Percentiles rank a stretch among this genome's conserved stretches.
Conservation (phyloP, 2,797 vertebrate species). For the Leuciscus waleckii region DNA sequence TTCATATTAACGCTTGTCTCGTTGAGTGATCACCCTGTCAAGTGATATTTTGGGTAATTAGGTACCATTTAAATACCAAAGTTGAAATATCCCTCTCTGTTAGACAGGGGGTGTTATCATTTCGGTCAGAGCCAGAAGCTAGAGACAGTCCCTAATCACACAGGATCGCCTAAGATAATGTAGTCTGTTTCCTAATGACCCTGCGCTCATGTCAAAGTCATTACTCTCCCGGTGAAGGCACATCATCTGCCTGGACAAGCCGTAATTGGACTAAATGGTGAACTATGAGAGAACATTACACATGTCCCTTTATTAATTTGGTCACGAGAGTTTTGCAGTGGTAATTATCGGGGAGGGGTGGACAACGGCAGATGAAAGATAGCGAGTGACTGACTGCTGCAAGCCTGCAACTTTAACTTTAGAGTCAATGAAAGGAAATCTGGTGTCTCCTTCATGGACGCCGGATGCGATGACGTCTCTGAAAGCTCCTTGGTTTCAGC, state of each 20-base stretch:
- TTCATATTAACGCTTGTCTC: conserved; percentile 51
- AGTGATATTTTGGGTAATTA: conserved; percentile 66
- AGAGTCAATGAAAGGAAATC: conserved; percentile 27
- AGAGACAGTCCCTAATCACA: conserved; percentile 83
- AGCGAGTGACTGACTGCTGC: conserved; percentile 49
- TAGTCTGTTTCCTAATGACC: conserved; percentile 83
- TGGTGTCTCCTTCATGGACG: background rate
- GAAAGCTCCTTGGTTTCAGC: conserved; percentile 33
- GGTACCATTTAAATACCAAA: conserved; percentile 66
- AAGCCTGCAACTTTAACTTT: conserved; percentile 47
- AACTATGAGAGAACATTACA: conserved; percentile 86
- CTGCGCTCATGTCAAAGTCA: conserved; percentile 80
- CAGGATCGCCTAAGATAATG: conserved; percentile 81
- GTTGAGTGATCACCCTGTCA: conserved; percentile 56
- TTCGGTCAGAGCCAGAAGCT: conserved; percentile 79
- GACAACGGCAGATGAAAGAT: conserved; percentile 57
- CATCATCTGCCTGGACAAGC: conserved; percentile 77
- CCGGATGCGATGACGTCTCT: conserved; percentile 28
- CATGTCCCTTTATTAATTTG: conserved; percentile 83
- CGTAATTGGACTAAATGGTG: conserved; percentile 86
- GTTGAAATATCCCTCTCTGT: conserved; percentile 62
- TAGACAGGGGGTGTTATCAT: conserved; percentile 78
- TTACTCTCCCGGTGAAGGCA: conserved; percentile 78
- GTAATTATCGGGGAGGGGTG: conserved; percentile 80
- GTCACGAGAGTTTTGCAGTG: conserved; percentile 79